Percentiles rank a stretch among this genome's conserved stretches.
phyloP scores from a whole-genome alignment of 2,113 vertebrate species.

The Ramphastos sulfuratus region DNA sequence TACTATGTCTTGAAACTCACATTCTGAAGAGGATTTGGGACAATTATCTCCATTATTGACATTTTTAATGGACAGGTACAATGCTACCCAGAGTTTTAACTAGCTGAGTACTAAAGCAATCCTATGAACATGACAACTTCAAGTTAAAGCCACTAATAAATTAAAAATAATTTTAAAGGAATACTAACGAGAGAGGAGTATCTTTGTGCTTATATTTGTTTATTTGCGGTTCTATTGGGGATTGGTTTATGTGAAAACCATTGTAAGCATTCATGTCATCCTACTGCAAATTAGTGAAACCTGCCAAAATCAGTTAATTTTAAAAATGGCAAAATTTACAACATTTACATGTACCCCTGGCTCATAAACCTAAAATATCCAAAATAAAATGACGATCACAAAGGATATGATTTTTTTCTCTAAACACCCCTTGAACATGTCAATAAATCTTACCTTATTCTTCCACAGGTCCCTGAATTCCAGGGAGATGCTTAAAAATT shows the following conservation, averaged over 20 bases:
- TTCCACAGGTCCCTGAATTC: background rate
- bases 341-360: background rate
- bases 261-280: background rate
- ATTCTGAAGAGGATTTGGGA: background rate
- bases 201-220: background rate
- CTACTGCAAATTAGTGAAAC: background rate
- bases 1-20: background rate
- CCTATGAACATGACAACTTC: background rate
- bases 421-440: background rate
- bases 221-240: background rate
- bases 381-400: background rate
- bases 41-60: background rate
- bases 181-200: background rate
- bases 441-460: background rate
- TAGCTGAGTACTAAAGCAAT: background rate
- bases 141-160: background rate
- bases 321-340: background rate
- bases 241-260: background rate
- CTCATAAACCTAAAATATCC: background rate
- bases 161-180: background rate
- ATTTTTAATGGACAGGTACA: background rate
- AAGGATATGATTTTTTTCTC: background rate
- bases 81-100: background rate
- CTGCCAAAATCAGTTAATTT: background rate
- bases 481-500: conserved; percentile 26